These are phyloP conservation scores for Zygaena filipendulae DNA, from an alignment of 2,888 invertebrate genomes.

Conservation along the genomic window DNA sequence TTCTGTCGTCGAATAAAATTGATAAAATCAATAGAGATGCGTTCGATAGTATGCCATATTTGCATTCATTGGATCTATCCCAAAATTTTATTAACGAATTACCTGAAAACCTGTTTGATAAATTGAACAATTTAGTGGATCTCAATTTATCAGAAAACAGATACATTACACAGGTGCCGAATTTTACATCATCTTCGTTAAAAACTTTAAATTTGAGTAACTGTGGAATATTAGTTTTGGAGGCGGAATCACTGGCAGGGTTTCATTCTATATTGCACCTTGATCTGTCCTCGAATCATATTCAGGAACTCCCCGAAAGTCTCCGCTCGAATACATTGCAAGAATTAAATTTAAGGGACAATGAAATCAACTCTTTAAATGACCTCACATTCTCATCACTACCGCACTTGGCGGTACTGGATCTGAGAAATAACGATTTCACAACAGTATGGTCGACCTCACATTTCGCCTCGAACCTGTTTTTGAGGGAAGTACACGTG, in stretches of 20 bases:
- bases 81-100: conserved; percentile 73
- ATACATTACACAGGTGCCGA: conserved; percentile 69
- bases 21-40: conserved; percentile 67
- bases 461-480: conserved; percentile 71
- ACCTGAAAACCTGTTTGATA: conserved; percentile 63
- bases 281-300: conserved; percentile 74
- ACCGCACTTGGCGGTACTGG: conserved; percentile 71
- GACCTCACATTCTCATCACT: conserved; percentile 72
- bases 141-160: conserved; percentile 75
- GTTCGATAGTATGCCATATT: conserved; percentile 63
- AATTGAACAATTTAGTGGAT: conserved; percentile 63
- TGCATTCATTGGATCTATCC: conserved; percentile 74
- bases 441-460: conserved; percentile 70
- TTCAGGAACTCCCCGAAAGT: conserved; percentile 69
- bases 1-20: conserved; percentile 75
- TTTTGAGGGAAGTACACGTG: conserved; percentile 68
- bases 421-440: conserved; percentile 78
- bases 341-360: conserved; percentile 69
- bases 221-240: conserved; percentile 71
- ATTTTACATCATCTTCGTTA: conserved; percentile 67
- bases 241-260: conserved; percentile 54
- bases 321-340: conserved; percentile 70
- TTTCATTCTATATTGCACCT: conserved; percentile 70
- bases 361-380: conserved; percentile 67
- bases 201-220: conserved; percentile 68